Base-by-base conservation (phyloP, 2,113 vertebrate genomes). In the Oreochromis spilurus region DNA sequence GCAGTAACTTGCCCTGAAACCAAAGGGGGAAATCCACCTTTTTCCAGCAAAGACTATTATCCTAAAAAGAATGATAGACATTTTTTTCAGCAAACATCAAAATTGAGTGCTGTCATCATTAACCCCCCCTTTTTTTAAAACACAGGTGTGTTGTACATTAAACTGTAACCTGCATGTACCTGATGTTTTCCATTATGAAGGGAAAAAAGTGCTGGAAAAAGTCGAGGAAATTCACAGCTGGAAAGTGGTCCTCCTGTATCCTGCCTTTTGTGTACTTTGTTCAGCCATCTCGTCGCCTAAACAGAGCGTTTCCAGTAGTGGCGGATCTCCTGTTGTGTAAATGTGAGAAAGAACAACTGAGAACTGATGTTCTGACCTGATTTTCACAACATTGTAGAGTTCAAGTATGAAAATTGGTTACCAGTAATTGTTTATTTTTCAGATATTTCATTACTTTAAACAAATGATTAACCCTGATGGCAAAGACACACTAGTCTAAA, bases 251-350 rank as follows among this genome's bases (percentile, higher is more conserved):
- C 2, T 40, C 34, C 36, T 21, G 62, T 6, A 3, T 70, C 65
- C 62, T 67, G 62, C 36, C 36, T 67, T 43, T n/a, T n/a, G n/a
- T n/a, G n/a, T n/a, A n/a, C n/a, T n/a, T n/a, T 70, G 65, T 24
- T 70, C n/a, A 70, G 38, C 4, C 2, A 48, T 17, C 24, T 48
- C 9, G 0, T 29, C 9, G 2, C 21, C 40, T 75, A 17, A 48
- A 75, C 40, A 5, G 40, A 29, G 40, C 1, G 29, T 17, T 75
- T 75, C 0, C 9, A 48, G 40, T 26, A 29, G 43, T 75, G 16
- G 40, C 0, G 1, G 5, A 29, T 48, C 14, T 75, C 40, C 40
- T 72, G 38, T 14, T 45, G 21, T 72, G 0, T 26, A 72, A 19
- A 45, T 48, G 5, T 75, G 14, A 75, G 70, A 48, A 48, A 7